Conservation (phyloP, 2,888 invertebrate genomes). For the Thera britannica region DNA sequence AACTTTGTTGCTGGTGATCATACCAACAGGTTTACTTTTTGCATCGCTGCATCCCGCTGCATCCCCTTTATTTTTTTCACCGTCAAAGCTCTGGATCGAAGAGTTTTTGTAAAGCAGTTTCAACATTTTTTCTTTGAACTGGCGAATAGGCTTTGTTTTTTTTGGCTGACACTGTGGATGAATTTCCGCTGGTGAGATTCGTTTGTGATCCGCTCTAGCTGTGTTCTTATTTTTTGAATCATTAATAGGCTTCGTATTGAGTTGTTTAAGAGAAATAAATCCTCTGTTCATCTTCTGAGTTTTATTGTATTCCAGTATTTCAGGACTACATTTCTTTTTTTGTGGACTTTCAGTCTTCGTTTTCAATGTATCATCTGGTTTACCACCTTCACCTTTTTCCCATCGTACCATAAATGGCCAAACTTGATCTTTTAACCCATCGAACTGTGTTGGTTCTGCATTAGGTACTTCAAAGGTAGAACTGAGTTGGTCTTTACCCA, state of each 20-base stretch:
- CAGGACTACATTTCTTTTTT: conserved; percentile 20
- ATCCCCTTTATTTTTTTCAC: conserved; percentile 31
- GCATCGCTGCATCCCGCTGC: conserved; percentile 24
- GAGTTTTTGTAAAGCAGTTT: conserved; percentile 63
- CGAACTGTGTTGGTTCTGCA: conserved; percentile 61
- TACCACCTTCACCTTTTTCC: conserved; percentile 38
- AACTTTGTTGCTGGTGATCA: conserved; percentile 30
- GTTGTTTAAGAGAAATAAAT: conserved; percentile 13
- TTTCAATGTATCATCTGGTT: conserved; percentile 8
- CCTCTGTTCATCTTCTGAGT: conserved; percentile 15
- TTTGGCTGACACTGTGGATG: conserved; percentile 38
- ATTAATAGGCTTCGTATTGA: conserved; percentile 10
- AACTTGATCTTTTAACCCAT: conserved; percentile 62
- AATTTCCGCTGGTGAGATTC: conserved; percentile 29
- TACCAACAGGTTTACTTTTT: conserved; percentile 19
- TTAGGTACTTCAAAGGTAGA: conserved; percentile 50
- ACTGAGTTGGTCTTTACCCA: conserved; percentile 68
- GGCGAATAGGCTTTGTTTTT: conserved; percentile 50
- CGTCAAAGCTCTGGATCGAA: conserved; percentile 36
- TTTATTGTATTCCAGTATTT: conserved; percentile 21
- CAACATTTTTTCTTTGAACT: conserved; percentile 65
- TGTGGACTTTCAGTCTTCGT: conserved; percentile 11
- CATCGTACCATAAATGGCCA: conserved; percentile 76
- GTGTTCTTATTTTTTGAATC: conserved; percentile 18
- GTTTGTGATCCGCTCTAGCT: conserved; percentile 35